Conservation (phyloP, 2,888 invertebrate species). For the Xestia c-nigrum region DNA sequence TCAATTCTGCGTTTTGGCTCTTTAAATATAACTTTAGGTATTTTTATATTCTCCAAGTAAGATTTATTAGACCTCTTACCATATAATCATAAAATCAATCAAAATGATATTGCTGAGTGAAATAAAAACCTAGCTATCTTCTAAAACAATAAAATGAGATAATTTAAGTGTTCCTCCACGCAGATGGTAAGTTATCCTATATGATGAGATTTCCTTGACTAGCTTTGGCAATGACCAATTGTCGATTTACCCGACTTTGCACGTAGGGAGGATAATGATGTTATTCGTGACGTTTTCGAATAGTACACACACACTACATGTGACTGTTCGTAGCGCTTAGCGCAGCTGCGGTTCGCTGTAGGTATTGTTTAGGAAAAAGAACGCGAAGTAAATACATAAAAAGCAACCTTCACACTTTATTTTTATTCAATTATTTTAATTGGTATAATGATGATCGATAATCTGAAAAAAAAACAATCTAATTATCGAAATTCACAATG, state of each 20-base stretch:
- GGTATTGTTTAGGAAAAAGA: conserved; percentile 1
- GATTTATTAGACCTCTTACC: neutral
- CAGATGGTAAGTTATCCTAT: conserved; percentile 31
- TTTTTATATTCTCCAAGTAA: neutral
- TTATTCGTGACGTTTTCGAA: conserved; percentile 29
- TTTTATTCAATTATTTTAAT: conserved; percentile 26
- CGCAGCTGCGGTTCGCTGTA: neutral
- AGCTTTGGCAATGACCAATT: conserved; percentile 60
- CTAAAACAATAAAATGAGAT: neutral
- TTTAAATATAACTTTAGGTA: neutral
- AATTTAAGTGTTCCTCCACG: conserved; percentile 13
- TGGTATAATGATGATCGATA: neutral
- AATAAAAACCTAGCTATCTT: neutral
- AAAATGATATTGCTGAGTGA: neutral
- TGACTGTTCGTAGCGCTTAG: conserved; percentile 24
- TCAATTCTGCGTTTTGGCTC: too few species aligned
- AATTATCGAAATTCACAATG: neutral
- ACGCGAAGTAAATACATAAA: conserved; percentile 13
- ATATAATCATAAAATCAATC: neutral
- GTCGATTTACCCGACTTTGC: conserved; percentile 56
- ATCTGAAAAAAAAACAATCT: neutral
- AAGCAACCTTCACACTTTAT: conserved; percentile 34
- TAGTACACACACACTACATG: conserved; percentile 10
- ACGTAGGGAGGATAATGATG: conserved; percentile 58
- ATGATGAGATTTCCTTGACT: conserved; percentile 51